Percentiles rank a stretch among this genome's conserved stretches.
Evolutionary conservation across 2,797 vertebrate genomes (phyloP).

Genomic region (Chaetophractus vellerosus): DNA sequence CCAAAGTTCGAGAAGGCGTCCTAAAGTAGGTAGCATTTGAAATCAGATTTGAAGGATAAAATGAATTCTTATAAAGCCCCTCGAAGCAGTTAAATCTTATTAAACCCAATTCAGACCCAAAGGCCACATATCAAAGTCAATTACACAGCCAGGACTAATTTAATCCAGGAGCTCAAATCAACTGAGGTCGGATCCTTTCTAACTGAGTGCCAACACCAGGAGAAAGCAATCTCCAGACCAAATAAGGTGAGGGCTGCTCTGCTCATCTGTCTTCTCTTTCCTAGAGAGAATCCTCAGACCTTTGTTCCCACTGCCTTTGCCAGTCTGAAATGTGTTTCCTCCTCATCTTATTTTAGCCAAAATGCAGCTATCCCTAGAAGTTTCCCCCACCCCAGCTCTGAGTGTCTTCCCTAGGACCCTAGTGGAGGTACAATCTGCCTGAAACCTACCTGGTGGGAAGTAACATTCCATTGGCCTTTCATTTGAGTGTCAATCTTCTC

Average conservation of each 20-base stretch:
- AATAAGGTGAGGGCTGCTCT: not conserved
- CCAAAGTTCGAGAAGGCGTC: conserved; percentile 63
- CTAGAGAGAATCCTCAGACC: not conserved
- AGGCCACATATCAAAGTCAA: conserved; percentile 86
- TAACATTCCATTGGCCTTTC: conserved; percentile 56
- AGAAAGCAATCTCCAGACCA: conserved; percentile 27
- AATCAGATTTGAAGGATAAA: conserved; percentile 86
- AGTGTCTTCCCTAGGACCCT: not conserved
- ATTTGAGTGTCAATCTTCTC: conserved; percentile 51
- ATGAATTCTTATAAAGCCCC: conserved; percentile 86
- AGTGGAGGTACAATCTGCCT: conserved; percentile 1
- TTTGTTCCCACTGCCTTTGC: conserved; percentile 3
- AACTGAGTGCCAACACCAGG: conserved; percentile 66
- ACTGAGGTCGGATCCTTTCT: conserved; percentile 78
- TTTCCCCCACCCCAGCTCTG: not conserved
- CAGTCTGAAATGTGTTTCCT: not conserved
- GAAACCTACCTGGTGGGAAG: conserved; percentile 24
- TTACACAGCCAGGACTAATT: conserved; percentile 84
- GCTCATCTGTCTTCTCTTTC: not conserved
- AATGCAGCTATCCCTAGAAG: not conserved
- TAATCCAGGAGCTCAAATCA: conserved; percentile 83
- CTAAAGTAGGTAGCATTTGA: conserved; percentile 80
- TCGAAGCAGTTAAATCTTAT: conserved; percentile 85
- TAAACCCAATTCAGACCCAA: conserved; percentile 84
- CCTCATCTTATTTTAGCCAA: not conserved